A percentile compares a stretch with the other conserved stretches of the same genome.
These are phyloP conservation scores for Dufourea novaeangliae DNA, from an alignment of 1,140 invertebrate genomes.

Conservation along the genomic window DNA sequence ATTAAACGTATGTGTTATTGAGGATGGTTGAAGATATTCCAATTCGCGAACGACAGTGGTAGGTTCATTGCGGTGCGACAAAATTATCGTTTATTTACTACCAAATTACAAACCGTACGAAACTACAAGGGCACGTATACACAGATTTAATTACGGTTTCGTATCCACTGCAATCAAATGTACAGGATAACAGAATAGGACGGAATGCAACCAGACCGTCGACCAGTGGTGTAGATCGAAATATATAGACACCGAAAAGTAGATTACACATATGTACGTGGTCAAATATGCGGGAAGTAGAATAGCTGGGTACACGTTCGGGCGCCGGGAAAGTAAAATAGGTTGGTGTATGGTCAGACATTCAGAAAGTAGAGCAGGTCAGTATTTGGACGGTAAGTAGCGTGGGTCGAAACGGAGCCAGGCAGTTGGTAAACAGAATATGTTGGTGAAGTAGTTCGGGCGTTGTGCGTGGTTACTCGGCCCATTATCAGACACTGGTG, in stretches of 20 bases:
- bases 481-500: neutral
- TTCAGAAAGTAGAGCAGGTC: conserved; percentile 33
- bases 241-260: neutral
- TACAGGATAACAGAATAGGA: neutral
- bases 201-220: too few relatives aligned
- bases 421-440: neutral
- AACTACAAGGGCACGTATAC: too few relatives aligned
- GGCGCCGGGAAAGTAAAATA: conserved; percentile 3
- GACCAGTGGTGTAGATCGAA: neutral
- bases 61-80: neutral
- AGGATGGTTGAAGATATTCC: neutral
- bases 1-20: too few relatives aligned
- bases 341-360: neutral
- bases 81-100: neutral
- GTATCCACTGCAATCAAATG: neutral
- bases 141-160: neutral
- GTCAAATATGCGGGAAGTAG: neutral
- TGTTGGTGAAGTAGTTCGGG: neutral
- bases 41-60: neutral
- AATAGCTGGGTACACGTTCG: neutral
- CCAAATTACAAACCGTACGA: neutral
- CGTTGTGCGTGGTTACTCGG: conserved; percentile 12
- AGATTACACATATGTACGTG: neutral
- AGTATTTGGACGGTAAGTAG: conserved; percentile 21
- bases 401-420: neutral